A percentile compares a stretch with the other conserved stretches of the same genome.
Evolutionary conservation across 2,113 vertebrate genomes (phyloP).

Genomic region (Ophthalmolycus amberensis): DNA sequence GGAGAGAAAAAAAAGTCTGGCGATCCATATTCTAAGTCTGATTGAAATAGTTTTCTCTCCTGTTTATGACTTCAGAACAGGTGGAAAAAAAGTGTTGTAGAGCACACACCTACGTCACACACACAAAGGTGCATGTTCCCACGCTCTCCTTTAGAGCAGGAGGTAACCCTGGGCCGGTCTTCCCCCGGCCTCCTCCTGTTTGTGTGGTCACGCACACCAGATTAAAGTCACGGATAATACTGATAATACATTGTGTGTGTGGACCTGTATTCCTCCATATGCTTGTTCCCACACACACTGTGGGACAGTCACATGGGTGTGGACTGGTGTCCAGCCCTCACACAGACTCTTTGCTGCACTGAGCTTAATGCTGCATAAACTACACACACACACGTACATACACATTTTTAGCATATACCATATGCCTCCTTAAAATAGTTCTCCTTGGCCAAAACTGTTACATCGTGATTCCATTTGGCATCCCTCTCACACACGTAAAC

Average conservation of each 20-base stretch:
- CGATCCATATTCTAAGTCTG: too few relatives aligned
- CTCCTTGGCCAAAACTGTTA: background rate
- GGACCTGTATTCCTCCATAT: slow-evolving; percentile 65
- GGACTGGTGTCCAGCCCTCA: slow-evolving; percentile 36
- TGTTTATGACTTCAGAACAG: background rate
- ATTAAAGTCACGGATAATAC: slow-evolving; percentile 41
- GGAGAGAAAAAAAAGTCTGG: background rate
- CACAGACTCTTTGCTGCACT: slow-evolving; percentile 21
- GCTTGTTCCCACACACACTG: slow-evolving; percentile 64
- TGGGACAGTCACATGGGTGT: slow-evolving; percentile 53
- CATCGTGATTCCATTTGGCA: slow-evolving; percentile 11
- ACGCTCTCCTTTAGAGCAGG: slow-evolving; percentile 39
- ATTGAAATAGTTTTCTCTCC: background rate
- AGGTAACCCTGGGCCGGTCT: slow-evolving; percentile 58
- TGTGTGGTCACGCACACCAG: slow-evolving; percentile 45
- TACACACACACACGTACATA: background rate
- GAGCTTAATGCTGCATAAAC: background rate
- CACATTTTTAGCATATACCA: slow-evolving; percentile 34
- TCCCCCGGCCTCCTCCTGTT: slow-evolving; percentile 50
- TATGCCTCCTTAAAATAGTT: slow-evolving; percentile 45
- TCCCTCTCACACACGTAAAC: background rate
- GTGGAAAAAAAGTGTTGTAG: background rate
- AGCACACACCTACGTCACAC: slow-evolving; percentile 6
- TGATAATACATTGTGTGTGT: slow-evolving; percentile 59
- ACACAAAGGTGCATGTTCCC: slow-evolving; percentile 24